Conservation (phyloP, 1,140 invertebrate species). For the Cydia splendana region DNA sequence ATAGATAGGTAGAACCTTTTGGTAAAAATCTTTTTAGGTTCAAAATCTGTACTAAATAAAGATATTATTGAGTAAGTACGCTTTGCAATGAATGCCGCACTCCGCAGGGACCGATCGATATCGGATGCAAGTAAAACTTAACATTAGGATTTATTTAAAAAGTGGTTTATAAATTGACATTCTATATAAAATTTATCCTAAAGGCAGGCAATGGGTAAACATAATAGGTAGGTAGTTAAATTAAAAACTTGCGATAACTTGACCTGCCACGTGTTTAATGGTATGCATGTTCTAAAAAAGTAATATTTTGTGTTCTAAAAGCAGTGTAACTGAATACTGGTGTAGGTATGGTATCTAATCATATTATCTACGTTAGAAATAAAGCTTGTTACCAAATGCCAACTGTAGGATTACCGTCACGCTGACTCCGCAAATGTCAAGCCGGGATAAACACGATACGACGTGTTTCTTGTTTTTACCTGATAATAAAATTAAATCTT, state of each 20-base stretch:
- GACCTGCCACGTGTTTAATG: too few relatives aligned
- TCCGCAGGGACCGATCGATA: background rate
- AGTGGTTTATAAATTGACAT: conserved; percentile 1
- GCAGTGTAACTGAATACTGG: background rate
- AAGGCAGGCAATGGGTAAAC: too few relatives aligned
- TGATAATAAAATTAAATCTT: conserved; percentile 18
- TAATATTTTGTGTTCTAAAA: too few relatives aligned
- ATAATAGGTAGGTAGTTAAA: too few relatives aligned
- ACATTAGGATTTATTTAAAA: background rate
- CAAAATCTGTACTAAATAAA: conserved; percentile 49
- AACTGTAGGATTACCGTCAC: conserved; percentile 40
- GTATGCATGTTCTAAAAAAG: too few relatives aligned
- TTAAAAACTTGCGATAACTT: too few relatives aligned
- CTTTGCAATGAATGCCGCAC: conserved; percentile 11
- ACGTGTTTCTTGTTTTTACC: conserved; percentile 25
- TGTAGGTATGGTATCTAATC: background rate
- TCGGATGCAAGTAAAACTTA: conserved; percentile 7
- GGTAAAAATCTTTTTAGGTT: conserved; percentile 46
- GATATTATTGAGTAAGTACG: conserved; percentile 22
- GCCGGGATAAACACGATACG: conserved; percentile 5
- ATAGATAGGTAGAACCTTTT: conserved; percentile 45
- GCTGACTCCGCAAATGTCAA: conserved; percentile 32
- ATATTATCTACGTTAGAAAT: conserved; percentile 27
- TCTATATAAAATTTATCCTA: background rate
- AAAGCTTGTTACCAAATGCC: conserved; percentile 34